phyloP scores from a whole-genome alignment of 2,888 invertebrate species.

The Pelosia muscerda region DNA sequence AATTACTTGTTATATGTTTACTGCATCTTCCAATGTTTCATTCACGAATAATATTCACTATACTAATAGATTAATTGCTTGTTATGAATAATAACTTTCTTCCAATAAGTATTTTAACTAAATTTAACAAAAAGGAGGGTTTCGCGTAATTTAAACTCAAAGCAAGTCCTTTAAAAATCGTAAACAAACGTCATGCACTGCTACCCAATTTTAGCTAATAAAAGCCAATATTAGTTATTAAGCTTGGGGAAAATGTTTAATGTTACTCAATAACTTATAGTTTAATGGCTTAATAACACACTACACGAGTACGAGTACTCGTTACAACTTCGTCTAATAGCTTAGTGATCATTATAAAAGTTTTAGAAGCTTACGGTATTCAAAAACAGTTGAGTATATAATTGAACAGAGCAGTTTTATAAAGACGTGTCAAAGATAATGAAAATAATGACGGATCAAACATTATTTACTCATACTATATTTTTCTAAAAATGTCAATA shows the following conservation, averaged over 20 bases:
- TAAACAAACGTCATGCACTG: not conserved
- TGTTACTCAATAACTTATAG: not conserved
- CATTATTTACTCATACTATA: too few relatives aligned
- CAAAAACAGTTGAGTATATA: not conserved
- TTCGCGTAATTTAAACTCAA: not conserved
- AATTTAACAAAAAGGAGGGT: not conserved
- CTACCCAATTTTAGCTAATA: not conserved
- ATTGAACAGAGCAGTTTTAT: not conserved
- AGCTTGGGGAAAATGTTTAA: not conserved
- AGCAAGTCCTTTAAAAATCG: not conserved
- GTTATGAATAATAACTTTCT: not conserved
- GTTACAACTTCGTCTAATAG: not conserved
- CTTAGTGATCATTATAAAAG: constrained; percentile 1
- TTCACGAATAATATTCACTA: not conserved
- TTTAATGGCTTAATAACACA: constrained; percentile 3
- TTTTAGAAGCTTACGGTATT: not conserved
- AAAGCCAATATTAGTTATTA: not conserved
- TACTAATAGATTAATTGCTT: too few relatives aligned
- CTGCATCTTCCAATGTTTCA: not conserved
- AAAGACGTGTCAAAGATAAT: not conserved
- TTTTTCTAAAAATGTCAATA: too few relatives aligned
- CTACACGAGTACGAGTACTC: constrained; percentile 7
- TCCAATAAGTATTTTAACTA: not conserved
- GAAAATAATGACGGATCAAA: too few relatives aligned
- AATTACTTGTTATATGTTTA: too few relatives aligned